Conservation (phyloP, 2,797 vertebrate genomes). For the Garrulus glandarius region DNA sequence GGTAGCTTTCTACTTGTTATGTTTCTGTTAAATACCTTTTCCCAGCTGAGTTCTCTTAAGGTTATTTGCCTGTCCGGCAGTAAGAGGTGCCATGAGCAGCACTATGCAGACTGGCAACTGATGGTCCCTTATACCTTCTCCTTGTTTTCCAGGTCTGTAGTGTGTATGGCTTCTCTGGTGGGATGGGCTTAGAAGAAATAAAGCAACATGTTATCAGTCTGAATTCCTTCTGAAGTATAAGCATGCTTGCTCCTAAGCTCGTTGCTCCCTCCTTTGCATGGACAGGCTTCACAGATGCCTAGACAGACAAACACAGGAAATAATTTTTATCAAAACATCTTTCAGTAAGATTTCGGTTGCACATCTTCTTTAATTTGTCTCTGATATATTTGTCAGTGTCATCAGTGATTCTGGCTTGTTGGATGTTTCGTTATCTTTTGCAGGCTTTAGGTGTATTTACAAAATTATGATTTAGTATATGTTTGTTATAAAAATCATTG, state of each 20-base stretch:
- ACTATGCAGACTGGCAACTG: no score
- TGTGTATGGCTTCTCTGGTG: background rate
- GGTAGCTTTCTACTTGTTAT: background rate
- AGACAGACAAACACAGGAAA: background rate
- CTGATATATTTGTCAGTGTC: background rate
- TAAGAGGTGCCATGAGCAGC: background rate
- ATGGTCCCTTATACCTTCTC: background rate
- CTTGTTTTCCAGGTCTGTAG: background rate
- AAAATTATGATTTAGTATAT: background rate
- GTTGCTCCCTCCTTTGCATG: background rate
- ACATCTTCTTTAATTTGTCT: background rate
- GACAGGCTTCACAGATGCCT: background rate
- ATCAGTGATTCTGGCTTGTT: background rate
- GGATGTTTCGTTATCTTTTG: background rate
- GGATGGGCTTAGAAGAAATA: background rate
- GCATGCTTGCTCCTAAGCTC: background rate
- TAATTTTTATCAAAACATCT: background rate
- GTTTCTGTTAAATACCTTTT: background rate
- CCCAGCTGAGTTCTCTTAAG: background rate
- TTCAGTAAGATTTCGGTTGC: background rate
- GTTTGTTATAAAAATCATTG: background rate
- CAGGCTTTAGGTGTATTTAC: background rate
- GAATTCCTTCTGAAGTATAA: background rate
- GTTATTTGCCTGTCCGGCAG: background rate
- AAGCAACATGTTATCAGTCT: background rate